phyloP scores from a whole-genome alignment of 2,888 invertebrate genomes.

The Phanerotoma sp. region DNA sequence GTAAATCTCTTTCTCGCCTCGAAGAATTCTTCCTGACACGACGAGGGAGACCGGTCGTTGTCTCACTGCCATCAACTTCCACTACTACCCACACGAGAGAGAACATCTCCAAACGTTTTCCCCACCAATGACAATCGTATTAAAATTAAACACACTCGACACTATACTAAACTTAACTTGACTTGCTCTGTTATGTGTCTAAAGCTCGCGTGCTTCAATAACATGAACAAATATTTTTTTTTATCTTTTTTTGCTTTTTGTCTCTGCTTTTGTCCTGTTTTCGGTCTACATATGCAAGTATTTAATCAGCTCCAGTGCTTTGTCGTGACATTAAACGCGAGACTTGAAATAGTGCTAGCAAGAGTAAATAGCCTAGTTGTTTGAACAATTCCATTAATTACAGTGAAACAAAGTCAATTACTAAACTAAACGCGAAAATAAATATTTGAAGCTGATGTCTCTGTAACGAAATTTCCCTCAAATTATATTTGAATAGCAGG shows the following conservation, averaged over 20 bases:
- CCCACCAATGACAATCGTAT: neutral
- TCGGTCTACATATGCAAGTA: neutral
- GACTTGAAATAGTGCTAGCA: neutral
- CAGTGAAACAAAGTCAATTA: no score
- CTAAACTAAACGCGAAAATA: no score
- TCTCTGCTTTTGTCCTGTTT: neutral
- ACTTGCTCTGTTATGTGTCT: no score
- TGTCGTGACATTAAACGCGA: no score
- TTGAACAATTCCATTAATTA: no score
- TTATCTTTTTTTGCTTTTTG: no score
- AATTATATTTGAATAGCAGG: no score
- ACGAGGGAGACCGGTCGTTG: constrained; percentile 4
- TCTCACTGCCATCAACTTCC: constrained; percentile 1
- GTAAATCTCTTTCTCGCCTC: constrained; percentile 55
- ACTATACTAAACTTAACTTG: no score
- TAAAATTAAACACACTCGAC: neutral
- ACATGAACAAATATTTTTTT: no score
- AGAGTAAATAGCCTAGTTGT: neutral
- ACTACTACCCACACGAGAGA: neutral
- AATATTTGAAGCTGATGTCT: no score
- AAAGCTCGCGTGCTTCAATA: neutral
- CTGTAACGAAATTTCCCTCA: no score
- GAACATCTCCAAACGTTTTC: neutral
- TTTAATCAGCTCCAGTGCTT: neutral
- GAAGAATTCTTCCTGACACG: constrained; percentile 42